Base-by-base conservation (phyloP, 2,888 invertebrate species). In the Stenotaenia linearis region DNA sequence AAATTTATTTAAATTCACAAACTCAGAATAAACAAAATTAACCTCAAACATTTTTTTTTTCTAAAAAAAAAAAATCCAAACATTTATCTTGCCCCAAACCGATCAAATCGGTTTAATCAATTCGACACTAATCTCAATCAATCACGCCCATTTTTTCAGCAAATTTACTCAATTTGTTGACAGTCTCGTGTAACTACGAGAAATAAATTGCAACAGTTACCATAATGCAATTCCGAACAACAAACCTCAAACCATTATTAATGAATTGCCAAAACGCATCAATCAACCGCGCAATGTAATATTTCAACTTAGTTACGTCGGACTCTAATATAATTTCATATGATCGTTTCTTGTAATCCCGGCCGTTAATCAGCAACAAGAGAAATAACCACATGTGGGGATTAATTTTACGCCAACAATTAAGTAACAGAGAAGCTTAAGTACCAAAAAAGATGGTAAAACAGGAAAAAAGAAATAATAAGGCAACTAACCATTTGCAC, bases 361-460 rank as follows among this genome's bases (percentile, higher is more conserved):
- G 3, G 50, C 50, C 50, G 50, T 50, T 50, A 50, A 50, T 50
- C 50, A 50, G 18, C 50, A 18, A 21, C n/a, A 18, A 18, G 7
- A 50, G 69, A 69, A n/a, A 69, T 69, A 69, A 69, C 69, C 69
- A 69, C 12, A 28, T 28, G 9, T 69, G 25, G 5, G 69, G 69
- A 69, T 69, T 69, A 69, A 69, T 69, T 69, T 28, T 25, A 69
- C n/a, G 69, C n/a, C 69, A n/a, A 23, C 69, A 69, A 69, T 69
- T 69, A 69, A 28, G 25, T 69, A 69, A 69, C 18, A 50, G 25
- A 23, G n/a, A 12, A 69, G 23, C 69, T 15, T 0, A 28, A 69
- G 28, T 25, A 69, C 25, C 15, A n/a, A 50, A 69, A 28, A 28
- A 23, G 28, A 28, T 15, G 25, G n/a, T 69, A 69, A 12, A 28